Base-by-base conservation (phyloP, 2,797 vertebrate species). In the Enteromius unitaeniatus region DNA sequence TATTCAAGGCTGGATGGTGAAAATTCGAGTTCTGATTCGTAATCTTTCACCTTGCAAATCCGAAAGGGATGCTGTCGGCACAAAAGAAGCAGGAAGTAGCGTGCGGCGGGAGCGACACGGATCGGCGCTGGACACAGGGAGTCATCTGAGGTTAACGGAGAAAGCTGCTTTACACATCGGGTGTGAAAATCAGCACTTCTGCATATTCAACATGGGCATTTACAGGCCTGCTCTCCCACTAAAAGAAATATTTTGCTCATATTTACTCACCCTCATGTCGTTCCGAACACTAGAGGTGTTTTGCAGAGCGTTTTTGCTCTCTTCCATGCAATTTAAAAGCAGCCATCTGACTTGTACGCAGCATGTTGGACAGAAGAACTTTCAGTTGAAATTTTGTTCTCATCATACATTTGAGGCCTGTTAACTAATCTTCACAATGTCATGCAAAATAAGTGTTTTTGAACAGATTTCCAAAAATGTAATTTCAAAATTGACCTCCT, bases 21-120 rank as follows among this genome's bases (percentile, higher is more conserved):
- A 84, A 83, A 78, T 69, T 45, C 0, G 81, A 77, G 73, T 40
- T 64, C 19, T 31, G 26, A 70, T 70, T 47, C 49, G 47, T n/a
- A 75, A 78, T 78, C 31, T 84, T 78, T 84, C 42, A 78, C 67
- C 82, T 84, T 11, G 67, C 40, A 62, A 70, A 78, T 60, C 65
- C 49, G 14, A 84, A 83, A 77, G 62, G 62, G 37, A 81, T 60
- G 37, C 68, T 15, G 19, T 21, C 23, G 2, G 34, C 40, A 69
- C 73, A 83, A 69, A 69, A 77, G 62, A 68, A 67, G 37, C 62
- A 23, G 62, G 37, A 77, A 77, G 73, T 31, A 51, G 53, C 6
- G 7, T 65, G 34, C 6, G 8, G 15, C 6, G 1, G 31, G 45
- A 53, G n/a, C 53, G 45, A 67, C 45, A 40, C 6, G 3, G 9